A percentile compares a stretch with the other conserved stretches of the same genome.
Conservation (phyloP, 2,888 invertebrate species). For the Xanthostigma xanthostigma region DNA sequence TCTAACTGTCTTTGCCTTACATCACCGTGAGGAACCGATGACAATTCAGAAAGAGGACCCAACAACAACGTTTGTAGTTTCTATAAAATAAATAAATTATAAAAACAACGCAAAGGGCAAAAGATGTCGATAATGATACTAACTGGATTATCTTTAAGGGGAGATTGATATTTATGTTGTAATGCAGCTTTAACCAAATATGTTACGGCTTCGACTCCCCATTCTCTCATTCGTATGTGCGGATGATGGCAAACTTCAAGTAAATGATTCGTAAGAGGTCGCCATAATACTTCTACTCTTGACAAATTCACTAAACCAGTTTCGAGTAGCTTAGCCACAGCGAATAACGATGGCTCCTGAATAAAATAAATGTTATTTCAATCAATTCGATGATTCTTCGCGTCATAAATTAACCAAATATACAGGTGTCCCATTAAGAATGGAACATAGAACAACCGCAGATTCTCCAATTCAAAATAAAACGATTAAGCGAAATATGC, state of each 20-base stretch:
- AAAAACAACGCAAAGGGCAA: slow-evolving; percentile 1
- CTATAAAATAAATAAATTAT: slow-evolving; percentile 21
- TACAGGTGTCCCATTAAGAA: too few species aligned
- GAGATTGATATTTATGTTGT: slow-evolving; percentile 69
- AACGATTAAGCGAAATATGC: too few species aligned
- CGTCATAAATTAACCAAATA: not conserved
- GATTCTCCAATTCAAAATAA: too few species aligned
- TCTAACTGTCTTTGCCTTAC: slow-evolving; percentile 90
- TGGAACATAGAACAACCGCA: too few species aligned
- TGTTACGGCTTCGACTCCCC: slow-evolving; percentile 95
- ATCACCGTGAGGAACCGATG: slow-evolving; percentile 80
- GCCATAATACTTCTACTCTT: slow-evolving; percentile 87
- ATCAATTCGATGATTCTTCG: slow-evolving; percentile 1
- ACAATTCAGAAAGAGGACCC: slow-evolving; percentile 82
- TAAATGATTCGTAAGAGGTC: slow-evolving; percentile 89
- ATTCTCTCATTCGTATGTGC: slow-evolving; percentile 87
- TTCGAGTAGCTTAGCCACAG: slow-evolving; percentile 96
- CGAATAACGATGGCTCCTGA: slow-evolving; percentile 90
- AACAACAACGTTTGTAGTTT: slow-evolving; percentile 75
- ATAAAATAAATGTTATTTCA: slow-evolving; percentile 13
- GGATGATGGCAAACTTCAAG: slow-evolving; percentile 92
- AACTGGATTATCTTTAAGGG: slow-evolving; percentile 72
- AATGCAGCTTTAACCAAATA: slow-evolving; percentile 85
- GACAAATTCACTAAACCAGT: slow-evolving; percentile 89
- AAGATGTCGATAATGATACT: slow-evolving; percentile 9